Conservation (phyloP, 2,888 invertebrate species). For the Argynnis bischoffii region DNA sequence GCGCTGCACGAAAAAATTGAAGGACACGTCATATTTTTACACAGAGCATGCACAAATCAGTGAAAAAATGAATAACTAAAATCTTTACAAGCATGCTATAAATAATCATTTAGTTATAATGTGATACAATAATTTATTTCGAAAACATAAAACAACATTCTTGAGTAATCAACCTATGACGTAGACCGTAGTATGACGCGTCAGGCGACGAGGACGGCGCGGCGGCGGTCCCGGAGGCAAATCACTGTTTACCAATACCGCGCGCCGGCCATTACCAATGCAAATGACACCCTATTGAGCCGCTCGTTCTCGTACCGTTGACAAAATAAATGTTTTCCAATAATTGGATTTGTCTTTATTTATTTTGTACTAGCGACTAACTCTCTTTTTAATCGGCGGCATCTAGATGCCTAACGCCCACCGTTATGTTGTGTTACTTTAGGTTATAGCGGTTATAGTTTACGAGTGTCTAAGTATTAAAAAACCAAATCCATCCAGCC, state of each 20-base stretch:
- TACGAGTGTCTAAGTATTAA: too few relatives aligned
- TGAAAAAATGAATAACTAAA: too few relatives aligned
- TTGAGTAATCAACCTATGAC: neutral
- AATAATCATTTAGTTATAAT: too few relatives aligned
- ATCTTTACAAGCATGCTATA: too few relatives aligned
- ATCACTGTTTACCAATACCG: slow-evolving; percentile 74
- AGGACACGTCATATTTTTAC: too few relatives aligned
- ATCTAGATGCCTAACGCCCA: too few relatives aligned
- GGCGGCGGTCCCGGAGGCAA: slow-evolving; percentile 46
- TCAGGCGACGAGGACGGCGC: slow-evolving; percentile 26
- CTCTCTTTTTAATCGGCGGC: too few relatives aligned
- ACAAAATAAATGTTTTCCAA: slow-evolving; percentile 23
- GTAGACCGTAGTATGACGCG: slow-evolving; percentile 10
- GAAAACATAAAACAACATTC: neutral
- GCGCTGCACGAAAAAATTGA: too few relatives aligned
- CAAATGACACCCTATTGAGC: slow-evolving; percentile 78
- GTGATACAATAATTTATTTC: neutral
- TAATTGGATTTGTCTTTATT: neutral
- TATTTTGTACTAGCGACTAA: neutral
- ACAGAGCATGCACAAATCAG: too few relatives aligned
- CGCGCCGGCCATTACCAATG: slow-evolving; percentile 73
- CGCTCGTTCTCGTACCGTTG: slow-evolving; percentile 50
- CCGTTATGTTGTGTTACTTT: too few relatives aligned
- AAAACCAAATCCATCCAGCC: too few relatives aligned
- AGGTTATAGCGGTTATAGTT: too few relatives aligned